Evolutionary conservation across 1,140 invertebrate species (phyloP).

Genomic region (Plectrocnemia conspersa): DNA sequence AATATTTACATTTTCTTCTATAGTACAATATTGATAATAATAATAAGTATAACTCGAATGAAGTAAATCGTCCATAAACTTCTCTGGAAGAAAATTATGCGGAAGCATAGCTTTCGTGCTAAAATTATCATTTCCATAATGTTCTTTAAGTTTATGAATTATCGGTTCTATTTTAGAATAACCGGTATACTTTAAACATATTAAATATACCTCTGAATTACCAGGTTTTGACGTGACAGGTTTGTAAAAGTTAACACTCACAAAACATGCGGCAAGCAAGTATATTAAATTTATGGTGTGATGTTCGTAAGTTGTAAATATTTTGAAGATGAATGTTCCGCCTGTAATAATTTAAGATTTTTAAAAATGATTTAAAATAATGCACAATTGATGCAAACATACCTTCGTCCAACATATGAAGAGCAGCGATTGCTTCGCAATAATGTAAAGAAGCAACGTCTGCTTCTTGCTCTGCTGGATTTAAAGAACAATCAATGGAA

Average conservation of each 20-base stretch:
- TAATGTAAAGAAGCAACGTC: conserved; percentile 72
- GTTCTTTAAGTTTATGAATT: conserved; percentile 46
- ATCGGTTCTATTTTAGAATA: conserved; percentile 43
- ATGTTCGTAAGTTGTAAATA: conserved; percentile 88
- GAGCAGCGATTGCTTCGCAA: conserved; percentile 74
- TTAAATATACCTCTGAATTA: conserved; percentile 89
- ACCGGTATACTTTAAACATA: conserved; percentile 67
- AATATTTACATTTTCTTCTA: conserved; percentile 58
- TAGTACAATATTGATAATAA: conserved; percentile 59
- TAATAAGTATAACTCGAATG: conserved; percentile 61
- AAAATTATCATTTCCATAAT: conserved; percentile 50
- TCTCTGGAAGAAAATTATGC: conserved; percentile 55
- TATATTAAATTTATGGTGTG: conserved; percentile 75
- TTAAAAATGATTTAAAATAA: conserved; percentile 6
- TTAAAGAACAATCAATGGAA: conserved; percentile 78
- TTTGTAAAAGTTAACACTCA: conserved; percentile 72
- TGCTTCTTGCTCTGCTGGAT: conserved; percentile 82
- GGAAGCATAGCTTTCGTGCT: conserved; percentile 56
- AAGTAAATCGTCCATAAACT: conserved; percentile 66
- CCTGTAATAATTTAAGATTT: conserved; percentile 46
- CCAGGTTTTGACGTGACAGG: conserved; percentile 88
- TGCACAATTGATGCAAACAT: conserved; percentile 21
- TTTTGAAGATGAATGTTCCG: conserved; percentile 83
- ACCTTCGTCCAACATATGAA: conserved; percentile 63
- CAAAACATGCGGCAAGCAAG: conserved; percentile 71